phyloP scores from a whole-genome alignment of 2,888 invertebrate genomes.

The Celastrina argiolus region DNA sequence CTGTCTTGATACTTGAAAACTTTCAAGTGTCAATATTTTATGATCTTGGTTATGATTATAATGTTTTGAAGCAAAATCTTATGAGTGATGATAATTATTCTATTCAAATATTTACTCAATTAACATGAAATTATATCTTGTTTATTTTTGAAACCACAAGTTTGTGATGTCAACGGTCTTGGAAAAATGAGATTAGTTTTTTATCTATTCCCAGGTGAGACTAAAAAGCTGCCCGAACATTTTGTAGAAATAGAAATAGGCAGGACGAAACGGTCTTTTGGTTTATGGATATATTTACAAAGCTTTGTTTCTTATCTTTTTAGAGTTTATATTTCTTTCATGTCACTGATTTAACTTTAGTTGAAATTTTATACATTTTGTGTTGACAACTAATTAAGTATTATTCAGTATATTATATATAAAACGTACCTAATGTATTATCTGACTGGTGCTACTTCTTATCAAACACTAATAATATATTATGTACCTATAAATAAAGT shows the following conservation, averaged over 20 bases:
- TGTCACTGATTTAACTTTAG: neutral
- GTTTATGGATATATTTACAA: neutral
- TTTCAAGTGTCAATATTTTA: conserved; percentile 1
- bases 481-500: too few species aligned
- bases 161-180: conserved; percentile 1
- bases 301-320: neutral
- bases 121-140: neutral
- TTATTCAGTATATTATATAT: too few species aligned
- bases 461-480: too few species aligned
- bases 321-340: neutral
- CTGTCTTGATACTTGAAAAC: conserved; percentile 9
- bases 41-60: neutral
- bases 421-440: too few species aligned
- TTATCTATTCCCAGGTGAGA: neutral
- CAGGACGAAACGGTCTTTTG: neutral
- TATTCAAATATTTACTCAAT: neutral
- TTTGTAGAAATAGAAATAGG: neutral
- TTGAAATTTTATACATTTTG: too few species aligned
- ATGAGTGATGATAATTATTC: neutral
- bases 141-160: neutral
- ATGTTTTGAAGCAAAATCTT: neutral
- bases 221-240: neutral
- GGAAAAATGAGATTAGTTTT: neutral
- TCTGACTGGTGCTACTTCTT: too few species aligned
- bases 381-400: too few species aligned